A percentile compares a stretch with the other conserved stretches of the same genome.
phyloP scores from a whole-genome alignment of 2,888 invertebrate genomes.

The Ganaspis brasiliensis region DNA sequence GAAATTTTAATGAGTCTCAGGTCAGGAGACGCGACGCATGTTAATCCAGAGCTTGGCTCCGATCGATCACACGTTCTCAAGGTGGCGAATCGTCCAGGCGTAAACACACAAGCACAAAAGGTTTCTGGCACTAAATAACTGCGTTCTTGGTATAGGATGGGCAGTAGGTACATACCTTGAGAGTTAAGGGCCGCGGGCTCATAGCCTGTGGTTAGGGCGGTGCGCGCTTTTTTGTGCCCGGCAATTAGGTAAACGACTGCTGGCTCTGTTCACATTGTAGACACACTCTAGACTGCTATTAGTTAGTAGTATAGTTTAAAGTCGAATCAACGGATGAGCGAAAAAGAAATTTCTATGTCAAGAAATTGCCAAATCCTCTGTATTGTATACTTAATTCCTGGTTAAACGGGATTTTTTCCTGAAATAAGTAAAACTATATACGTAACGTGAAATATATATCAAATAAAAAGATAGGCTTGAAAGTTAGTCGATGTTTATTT shows the following conservation, averaged over 20 bases:
- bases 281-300: slow-evolving; percentile 77
- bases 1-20: slow-evolving; percentile 16
- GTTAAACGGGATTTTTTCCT: no score
- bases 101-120: slow-evolving; percentile 38
- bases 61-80: slow-evolving; percentile 62
- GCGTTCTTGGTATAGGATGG: slow-evolving; percentile 42
- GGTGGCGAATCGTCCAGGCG: slow-evolving; percentile 55
- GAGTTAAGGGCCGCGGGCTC: slow-evolving; percentile 73
- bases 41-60: slow-evolving; percentile 39
- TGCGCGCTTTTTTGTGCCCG: slow-evolving; percentile 78
- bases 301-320: slow-evolving; percentile 79
- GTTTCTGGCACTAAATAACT: slow-evolving; percentile 39
- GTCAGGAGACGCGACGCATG: slow-evolving; percentile 17
- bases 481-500: no score
- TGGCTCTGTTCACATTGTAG: slow-evolving; percentile 76
- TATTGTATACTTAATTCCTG: background rate
- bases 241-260: slow-evolving; percentile 81
- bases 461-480: no score
- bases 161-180: slow-evolving; percentile 54
- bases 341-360: slow-evolving; percentile 58
- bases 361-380: background rate
- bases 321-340: slow-evolving; percentile 61
- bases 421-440: no score
- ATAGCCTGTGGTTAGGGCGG: slow-evolving; percentile 81
- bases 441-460: no score